A percentile compares a stretch with the other conserved stretches of the same genome.
Conservation (phyloP, 2,888 invertebrate genomes). For the Yponomeuta plumbellus region DNA sequence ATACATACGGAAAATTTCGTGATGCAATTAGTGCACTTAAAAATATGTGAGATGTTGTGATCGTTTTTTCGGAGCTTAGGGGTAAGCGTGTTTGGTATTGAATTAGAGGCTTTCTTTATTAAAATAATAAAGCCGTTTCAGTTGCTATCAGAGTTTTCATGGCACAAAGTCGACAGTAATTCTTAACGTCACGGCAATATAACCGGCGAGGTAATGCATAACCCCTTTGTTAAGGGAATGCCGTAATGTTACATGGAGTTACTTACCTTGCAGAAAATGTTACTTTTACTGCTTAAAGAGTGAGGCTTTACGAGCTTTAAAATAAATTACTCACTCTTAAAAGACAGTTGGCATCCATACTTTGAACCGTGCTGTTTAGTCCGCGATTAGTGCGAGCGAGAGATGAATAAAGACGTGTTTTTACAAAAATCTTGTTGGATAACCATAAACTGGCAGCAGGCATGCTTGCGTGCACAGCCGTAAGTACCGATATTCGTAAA, state of each 20-base stretch:
- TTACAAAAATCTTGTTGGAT: slow-evolving; percentile 6
- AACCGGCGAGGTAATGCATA: slow-evolving; percentile 48
- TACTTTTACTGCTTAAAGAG: slow-evolving; percentile 69
- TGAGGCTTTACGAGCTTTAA: slow-evolving; percentile 72
- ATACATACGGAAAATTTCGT: slow-evolving; percentile 54
- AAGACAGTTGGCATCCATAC: slow-evolving; percentile 30
- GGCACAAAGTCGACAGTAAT: slow-evolving; percentile 41
- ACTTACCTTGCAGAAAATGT: slow-evolving; percentile 63
- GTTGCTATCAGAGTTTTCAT: slow-evolving; percentile 41
- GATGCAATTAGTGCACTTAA: slow-evolving; percentile 36
- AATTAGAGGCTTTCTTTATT: slow-evolving; percentile 45
- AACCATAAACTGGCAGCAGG: background rate
- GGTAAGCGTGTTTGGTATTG: background rate
- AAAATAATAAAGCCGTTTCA: slow-evolving; percentile 50
- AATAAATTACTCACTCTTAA: slow-evolving; percentile 61
- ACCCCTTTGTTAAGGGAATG: slow-evolving; percentile 44
- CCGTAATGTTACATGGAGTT: slow-evolving; percentile 48
- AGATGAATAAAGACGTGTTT: slow-evolving; percentile 46
- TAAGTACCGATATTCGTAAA: slow-evolving; percentile 9
- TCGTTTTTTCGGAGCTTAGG: slow-evolving; percentile 53
- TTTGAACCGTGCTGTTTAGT: slow-evolving; percentile 59
- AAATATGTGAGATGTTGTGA: slow-evolving; percentile 32
- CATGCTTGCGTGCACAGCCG: background rate
- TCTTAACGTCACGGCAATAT: slow-evolving; percentile 57
- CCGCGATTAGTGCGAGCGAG: slow-evolving; percentile 45